Percentiles rank a stretch among this genome's conserved stretches.
Conservation (phyloP, 2,888 invertebrate genomes). For the Brachypalpus laphriformis region DNA sequence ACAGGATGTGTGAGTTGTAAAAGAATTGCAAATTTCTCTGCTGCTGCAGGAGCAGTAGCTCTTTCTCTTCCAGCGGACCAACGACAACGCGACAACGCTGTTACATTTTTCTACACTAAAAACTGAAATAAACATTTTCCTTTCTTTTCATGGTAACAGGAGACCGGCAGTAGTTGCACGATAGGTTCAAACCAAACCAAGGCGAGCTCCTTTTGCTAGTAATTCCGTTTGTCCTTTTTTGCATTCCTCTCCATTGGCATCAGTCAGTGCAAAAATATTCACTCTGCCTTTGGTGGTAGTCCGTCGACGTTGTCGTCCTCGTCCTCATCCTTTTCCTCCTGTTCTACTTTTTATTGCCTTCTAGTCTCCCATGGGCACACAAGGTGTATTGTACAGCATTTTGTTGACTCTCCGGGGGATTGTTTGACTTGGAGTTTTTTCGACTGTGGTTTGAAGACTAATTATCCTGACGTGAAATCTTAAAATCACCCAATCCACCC, state of each 20-base stretch:
- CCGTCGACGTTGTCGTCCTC: slow-evolving; percentile 24
- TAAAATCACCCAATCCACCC: slow-evolving; percentile 67
- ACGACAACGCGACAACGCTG: neutral
- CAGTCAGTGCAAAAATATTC: slow-evolving; percentile 24
- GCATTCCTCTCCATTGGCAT: slow-evolving; percentile 19
- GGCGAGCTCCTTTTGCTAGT: slow-evolving; percentile 46
- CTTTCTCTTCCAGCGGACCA: neutral
- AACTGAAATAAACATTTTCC: slow-evolving; percentile 63
- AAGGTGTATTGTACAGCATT: slow-evolving; percentile 57
- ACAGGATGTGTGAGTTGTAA: slow-evolving; percentile 67
- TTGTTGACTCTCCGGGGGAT: slow-evolving; percentile 59
- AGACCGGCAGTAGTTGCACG: slow-evolving; percentile 15
- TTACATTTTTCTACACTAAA: slow-evolving; percentile 52
- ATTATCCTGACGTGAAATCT: slow-evolving; percentile 70
- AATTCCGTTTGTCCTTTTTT: slow-evolving; percentile 64
- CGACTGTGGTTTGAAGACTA: slow-evolving; percentile 58
- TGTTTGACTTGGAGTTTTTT: slow-evolving; percentile 49
- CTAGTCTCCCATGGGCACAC: slow-evolving; percentile 8
- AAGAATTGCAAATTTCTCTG: slow-evolving; percentile 65
- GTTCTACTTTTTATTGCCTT: slow-evolving; percentile 52
- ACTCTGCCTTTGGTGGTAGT: slow-evolving; percentile 43
- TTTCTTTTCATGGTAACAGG: slow-evolving; percentile 37
- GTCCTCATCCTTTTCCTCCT: slow-evolving; percentile 16
- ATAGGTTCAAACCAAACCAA: neutral
- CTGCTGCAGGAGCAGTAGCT: slow-evolving; percentile 8